These are phyloP conservation scores for Thysanoteuthis rhombus DNA, from an alignment of 2,888 invertebrate genomes.

Conservation along the genomic window DNA sequence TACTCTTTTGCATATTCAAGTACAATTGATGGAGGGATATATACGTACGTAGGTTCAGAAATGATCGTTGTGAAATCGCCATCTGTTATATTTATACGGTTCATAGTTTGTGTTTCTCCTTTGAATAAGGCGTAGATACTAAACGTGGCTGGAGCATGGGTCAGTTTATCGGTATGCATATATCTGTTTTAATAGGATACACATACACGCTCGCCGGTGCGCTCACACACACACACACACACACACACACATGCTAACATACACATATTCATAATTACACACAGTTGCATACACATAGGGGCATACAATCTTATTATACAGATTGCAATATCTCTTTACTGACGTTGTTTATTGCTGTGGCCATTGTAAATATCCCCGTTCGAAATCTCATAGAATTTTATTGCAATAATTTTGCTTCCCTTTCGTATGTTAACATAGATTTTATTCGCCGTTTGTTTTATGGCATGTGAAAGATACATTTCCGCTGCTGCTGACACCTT, in stretches of 20 bases:
- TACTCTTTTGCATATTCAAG: neutral
- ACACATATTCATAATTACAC: no score
- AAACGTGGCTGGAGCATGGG: neutral
- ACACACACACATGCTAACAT: no score
- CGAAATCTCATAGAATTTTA: neutral
- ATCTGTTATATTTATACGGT: neutral
- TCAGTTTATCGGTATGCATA: neutral
- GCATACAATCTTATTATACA: neutral
- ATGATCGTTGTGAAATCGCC: neutral
- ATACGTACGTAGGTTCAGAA: neutral
- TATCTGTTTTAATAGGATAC: neutral
- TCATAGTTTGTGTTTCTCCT: neutral
- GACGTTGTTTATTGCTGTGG: neutral
- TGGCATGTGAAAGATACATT: neutral
- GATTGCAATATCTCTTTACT: neutral
- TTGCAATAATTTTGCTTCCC: neutral
- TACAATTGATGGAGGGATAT: no score
- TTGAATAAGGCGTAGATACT: neutral
- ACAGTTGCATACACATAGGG: neutral
- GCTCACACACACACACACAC: no score
- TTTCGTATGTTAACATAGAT: neutral
- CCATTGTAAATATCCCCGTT: neutral
- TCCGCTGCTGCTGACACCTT: neutral
- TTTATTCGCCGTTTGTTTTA: neutral
- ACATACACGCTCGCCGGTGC: no score